A percentile compares a stretch with the other conserved stretches of the same genome.
These are phyloP conservation scores for Vanessa atalanta DNA, from an alignment of 1,140 invertebrate genomes.

Conservation along the genomic window DNA sequence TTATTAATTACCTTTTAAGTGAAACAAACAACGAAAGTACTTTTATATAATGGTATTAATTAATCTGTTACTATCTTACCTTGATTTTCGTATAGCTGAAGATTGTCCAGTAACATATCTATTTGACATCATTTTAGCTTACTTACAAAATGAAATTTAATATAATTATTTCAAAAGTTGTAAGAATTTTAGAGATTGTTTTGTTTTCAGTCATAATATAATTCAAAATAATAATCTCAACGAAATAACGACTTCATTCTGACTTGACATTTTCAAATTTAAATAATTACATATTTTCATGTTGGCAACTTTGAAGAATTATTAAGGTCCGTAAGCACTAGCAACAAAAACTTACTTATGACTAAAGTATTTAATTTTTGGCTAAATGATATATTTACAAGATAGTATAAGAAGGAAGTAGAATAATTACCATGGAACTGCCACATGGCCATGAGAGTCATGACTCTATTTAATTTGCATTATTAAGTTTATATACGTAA, in stretches of 20 bases:
- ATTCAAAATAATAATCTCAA: background rate
- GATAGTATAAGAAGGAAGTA: too few relatives aligned
- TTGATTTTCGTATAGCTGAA: constrained; percentile 56
- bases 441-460: too few relatives aligned
- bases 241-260: background rate
- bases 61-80: constrained; percentile 41
- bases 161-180: background rate
- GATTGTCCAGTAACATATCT: constrained; percentile 53
- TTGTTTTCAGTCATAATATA: constrained; percentile 2
- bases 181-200: background rate
- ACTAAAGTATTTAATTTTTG: too few relatives aligned
- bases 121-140: constrained; percentile 37
- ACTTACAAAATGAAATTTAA: background rate
- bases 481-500: too few relatives aligned
- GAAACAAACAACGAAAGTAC: too few relatives aligned
- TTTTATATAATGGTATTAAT: too few relatives aligned
- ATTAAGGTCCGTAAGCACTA: background rate
- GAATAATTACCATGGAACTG: too few relatives aligned
- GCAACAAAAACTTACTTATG: too few relatives aligned
- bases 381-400: too few relatives aligned
- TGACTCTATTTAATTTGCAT: too few relatives aligned
- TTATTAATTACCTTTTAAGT: too few relatives aligned
- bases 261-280: constrained; percentile 6
- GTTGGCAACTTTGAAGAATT: background rate
- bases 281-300: background rate